Base-by-base conservation (phyloP, 2,797 vertebrate species). In the Aulostomus chinensis region DNA sequence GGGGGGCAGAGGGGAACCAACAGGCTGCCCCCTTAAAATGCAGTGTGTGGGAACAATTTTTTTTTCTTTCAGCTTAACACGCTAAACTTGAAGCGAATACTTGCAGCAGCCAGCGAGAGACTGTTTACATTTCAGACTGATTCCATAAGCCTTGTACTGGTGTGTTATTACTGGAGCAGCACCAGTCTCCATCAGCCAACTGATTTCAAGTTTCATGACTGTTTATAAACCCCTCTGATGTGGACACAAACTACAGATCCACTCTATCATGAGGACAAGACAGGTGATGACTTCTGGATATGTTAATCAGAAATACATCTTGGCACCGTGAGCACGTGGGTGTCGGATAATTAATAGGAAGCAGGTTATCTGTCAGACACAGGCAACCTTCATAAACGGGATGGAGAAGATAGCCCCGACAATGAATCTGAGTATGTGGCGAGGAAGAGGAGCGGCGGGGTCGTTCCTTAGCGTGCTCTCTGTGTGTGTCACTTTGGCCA, bases 181-280 rank as follows among this genome's bases (percentile, higher is more conserved):
- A 66, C 71, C 73, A 77, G n/a, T 28, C n/a, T 45, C 52, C 26
- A 24, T 34, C 54, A 32, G 58, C 62, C 68, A 74, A 70, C 61
- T 17, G 71, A 32, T 84, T 85, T 83, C 68, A 77, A 7, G 39
- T 86, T 80, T 81, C 73, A 83, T 46, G 39, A 40, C 65, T 73
- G 84, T 80, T 81, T 63, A 76, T 84, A 63, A 11, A 72, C 15
- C 29, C 28, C 4, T 32, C 22, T 46, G 29, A 41, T 34, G n/a
- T 28, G n/a, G 29, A 11, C 32, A 15, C 37, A 17, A 29, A 58
- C 53, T 20, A 43, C 28, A 35, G n/a, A 42, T 26, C 25, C 35
- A 58, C 40, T 20, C 36, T 54, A 61, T 80, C 80, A 69, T 41
- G 50, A 58, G 64, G 51, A 52, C 54, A 75, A 63, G 69, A 52